These are phyloP conservation scores for Scomber colias DNA, from an alignment of 2,113 vertebrate species.

Conservation along the genomic window DNA sequence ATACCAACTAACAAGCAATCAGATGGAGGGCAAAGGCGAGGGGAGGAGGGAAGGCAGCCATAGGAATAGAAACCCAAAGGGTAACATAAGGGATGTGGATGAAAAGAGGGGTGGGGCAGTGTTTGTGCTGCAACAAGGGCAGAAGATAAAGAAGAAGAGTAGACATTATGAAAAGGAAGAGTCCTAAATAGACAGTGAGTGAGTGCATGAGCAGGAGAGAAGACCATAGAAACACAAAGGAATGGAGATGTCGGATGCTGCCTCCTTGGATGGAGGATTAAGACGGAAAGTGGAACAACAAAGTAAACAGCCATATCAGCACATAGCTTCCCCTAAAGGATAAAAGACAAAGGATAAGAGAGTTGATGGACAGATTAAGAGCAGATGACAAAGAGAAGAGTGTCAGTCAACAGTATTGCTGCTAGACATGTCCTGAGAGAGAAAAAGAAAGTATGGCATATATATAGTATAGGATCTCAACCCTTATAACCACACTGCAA, in stretches of 20 bases:
- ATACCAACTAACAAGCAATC: constrained; percentile 81
- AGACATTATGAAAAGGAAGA: neutral
- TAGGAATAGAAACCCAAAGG: constrained; percentile 58
- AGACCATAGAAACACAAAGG: neutral
- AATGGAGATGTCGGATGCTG: constrained; percentile 28
- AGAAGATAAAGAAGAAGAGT: constrained; percentile 11
- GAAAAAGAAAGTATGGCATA: neutral
- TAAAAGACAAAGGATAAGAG: constrained; percentile 6
- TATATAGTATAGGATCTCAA: neutral
- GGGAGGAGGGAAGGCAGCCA: constrained; percentile 34
- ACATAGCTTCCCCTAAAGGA: constrained; percentile 21
- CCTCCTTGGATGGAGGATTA: neutral
- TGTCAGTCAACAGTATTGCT: constrained; percentile 20
- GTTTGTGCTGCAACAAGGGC: constrained; percentile 30
- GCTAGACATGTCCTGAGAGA: constrained; percentile 9
- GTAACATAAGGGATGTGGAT: constrained; percentile 50
- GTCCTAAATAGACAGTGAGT: neutral
- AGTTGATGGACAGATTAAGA: constrained; percentile 29
- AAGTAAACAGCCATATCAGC: constrained; percentile 11
- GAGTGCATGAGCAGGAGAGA: neutral
- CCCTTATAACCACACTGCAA: neutral
- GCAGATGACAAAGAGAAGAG: constrained; percentile 32
- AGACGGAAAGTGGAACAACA: constrained; percentile 23
- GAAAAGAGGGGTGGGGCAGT: constrained; percentile 7
- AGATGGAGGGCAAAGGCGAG: constrained; percentile 60